Evolutionary conservation across 1,140 invertebrate species (phyloP).

Genomic region (Asbolus verrucosus): DNA sequence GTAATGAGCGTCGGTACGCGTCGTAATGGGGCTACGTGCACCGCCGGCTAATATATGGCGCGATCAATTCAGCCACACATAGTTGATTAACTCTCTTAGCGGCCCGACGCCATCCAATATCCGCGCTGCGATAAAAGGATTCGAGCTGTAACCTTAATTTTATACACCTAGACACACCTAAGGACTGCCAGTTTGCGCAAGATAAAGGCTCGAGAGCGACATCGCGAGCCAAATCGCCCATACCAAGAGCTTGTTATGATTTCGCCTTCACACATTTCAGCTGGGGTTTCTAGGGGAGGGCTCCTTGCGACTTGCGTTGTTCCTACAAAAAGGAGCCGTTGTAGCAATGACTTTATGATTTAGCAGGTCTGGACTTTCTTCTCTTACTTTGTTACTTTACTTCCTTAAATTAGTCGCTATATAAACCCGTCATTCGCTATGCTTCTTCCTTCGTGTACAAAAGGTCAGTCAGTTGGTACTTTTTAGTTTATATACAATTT

Average conservation of each 20-base stretch:
- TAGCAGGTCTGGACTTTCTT: no score
- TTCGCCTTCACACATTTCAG: no score
- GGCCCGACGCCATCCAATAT: slow-evolving; percentile 9
- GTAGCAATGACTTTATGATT: no score
- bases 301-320: no score
- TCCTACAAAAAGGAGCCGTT: no score
- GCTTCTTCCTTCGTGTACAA: no score
- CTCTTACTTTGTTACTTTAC: no score
- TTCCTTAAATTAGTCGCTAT: no score
- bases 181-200: neutral
- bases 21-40: slow-evolving; percentile 26
- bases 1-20: slow-evolving; percentile 22
- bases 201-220: slow-evolving; percentile 5
- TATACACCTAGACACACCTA: neutral
- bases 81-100: slow-evolving; percentile 32
- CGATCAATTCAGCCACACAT: slow-evolving; percentile 28
- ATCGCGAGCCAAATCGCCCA: slow-evolving; percentile 3
- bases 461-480: no score
- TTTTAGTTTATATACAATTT: no score
- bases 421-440: no score
- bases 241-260: slow-evolving; percentile 31
- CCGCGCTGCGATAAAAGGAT: slow-evolving; percentile 14
- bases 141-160: slow-evolving; percentile 4
- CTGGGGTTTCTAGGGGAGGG: no score
- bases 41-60: slow-evolving; percentile 20